A percentile compares a stretch with the other conserved stretches of the same genome.
phyloP scores from a whole-genome alignment of 2,797 vertebrate species.

The Phoeniculus purpureus region DNA sequence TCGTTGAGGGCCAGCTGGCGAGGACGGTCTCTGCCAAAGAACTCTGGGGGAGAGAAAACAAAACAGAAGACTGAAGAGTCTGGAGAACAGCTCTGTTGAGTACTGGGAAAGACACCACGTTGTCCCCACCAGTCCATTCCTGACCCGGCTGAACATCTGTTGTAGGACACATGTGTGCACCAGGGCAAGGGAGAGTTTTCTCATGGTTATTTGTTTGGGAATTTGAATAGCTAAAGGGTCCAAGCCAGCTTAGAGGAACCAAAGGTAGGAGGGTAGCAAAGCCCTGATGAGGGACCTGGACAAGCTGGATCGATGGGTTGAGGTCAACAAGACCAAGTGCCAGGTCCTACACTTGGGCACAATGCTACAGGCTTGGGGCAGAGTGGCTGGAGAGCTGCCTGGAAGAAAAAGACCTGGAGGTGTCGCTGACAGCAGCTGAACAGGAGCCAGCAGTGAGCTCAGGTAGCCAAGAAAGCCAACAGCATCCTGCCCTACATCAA shows the following conservation, averaged over 20 bases:
- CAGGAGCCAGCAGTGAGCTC: no score
- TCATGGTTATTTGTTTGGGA: neutral
- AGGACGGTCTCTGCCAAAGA: slow-evolving; percentile 83
- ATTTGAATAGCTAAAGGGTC: neutral
- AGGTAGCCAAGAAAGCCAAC: no score
- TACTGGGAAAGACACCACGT: accelerated
- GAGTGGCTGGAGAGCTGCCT: no score
- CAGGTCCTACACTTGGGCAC: no score
- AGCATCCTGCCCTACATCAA: no score
- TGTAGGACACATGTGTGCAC: accelerated
- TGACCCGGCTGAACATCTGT: neutral
- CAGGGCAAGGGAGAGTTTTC: neutral
- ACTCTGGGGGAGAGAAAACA: slow-evolving; percentile 70
- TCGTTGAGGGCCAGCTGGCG: slow-evolving; percentile 84
- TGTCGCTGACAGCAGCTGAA: no score
- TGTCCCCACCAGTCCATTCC: neutral
- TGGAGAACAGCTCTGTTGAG: neutral
- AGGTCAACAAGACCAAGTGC: no score
- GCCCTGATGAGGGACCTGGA: no score
- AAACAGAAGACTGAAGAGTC: neutral
- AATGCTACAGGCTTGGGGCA: no score
- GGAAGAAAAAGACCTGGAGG: no score
- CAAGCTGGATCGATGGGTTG: no score
- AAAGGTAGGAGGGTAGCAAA: no score
- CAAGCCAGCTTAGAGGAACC: neutral